Evolutionary conservation across 2,113 vertebrate species (phyloP).

Genomic region (Pao palembangensis): DNA sequence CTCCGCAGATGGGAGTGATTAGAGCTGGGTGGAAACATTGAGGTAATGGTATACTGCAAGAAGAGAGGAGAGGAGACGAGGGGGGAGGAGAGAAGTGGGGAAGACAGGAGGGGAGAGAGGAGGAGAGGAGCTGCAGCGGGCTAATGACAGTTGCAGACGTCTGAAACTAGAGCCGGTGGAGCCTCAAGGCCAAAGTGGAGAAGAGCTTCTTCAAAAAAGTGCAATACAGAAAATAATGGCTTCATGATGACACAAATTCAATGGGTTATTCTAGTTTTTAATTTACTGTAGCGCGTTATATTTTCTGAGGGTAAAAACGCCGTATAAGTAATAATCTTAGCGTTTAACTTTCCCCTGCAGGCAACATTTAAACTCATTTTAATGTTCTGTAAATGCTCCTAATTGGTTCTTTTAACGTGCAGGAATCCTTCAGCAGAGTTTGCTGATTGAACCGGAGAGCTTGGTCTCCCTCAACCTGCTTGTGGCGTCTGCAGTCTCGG

Average conservation of each 20-base stretch:
- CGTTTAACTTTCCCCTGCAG: constrained; percentile 26
- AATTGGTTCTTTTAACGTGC: constrained; percentile 33
- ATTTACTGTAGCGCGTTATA: constrained; percentile 30
- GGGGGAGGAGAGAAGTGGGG: not conserved
- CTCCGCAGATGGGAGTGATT: constrained; percentile 67
- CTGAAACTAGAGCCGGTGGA: constrained; percentile 51
- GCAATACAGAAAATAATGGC: constrained; percentile 16
- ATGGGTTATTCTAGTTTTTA: constrained; percentile 38
- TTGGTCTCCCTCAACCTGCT: constrained; percentile 95
- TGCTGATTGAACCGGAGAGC: constrained; percentile 87
- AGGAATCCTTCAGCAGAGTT: constrained; percentile 91
- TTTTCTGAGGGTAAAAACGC: constrained; percentile 12
- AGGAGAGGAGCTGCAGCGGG: constrained; percentile 38
- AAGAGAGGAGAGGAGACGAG: constrained; percentile 56
- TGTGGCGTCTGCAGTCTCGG: constrained; percentile 90
- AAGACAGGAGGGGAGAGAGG: constrained; percentile 49
- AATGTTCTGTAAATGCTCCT: no score
- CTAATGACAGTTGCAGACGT: constrained; percentile 65
- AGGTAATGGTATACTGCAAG: constrained; percentile 58
- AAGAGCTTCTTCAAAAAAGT: constrained; percentile 24
- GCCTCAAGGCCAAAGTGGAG: constrained; percentile 66
- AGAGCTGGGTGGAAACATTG: constrained; percentile 67
- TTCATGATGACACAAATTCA: constrained; percentile 26
- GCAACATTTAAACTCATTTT: constrained; percentile 1
- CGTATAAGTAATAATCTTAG: constrained; percentile 20